phyloP scores from a whole-genome alignment of 1,140 invertebrate species.

The Drosophila albomicans region DNA sequence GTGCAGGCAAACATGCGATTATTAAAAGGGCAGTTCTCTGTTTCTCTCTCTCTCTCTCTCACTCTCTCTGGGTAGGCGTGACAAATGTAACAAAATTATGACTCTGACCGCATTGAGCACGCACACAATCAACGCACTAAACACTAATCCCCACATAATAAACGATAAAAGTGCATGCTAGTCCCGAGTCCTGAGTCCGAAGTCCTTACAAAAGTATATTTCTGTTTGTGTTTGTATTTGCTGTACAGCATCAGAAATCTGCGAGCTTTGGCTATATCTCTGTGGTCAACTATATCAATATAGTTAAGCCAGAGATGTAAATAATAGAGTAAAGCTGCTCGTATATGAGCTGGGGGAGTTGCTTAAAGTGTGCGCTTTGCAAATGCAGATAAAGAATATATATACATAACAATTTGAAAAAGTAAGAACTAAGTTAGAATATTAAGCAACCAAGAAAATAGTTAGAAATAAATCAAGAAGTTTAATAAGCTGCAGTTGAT shows the following conservation, averaged over 20 bases:
- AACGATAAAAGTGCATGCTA: conserved; percentile 9
- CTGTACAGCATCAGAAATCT: conserved; percentile 1
- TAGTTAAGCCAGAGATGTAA: background rate
- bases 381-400: no score
- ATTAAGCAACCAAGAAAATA: background rate
- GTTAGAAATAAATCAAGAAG: no score
- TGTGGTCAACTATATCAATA: background rate
- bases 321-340: background rate
- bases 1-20: conserved; percentile 74
- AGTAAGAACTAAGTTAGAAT: background rate
- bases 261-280: background rate
- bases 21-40: background rate
- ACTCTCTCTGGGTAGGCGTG: conserved; percentile 18
- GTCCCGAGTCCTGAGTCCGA: background rate
- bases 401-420: background rate
- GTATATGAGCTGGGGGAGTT: background rate
- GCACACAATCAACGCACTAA: conserved; percentile 42
- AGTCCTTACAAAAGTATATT: no score
- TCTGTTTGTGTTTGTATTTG: background rate
- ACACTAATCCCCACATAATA: conserved; percentile 10
- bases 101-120: conserved; percentile 24
- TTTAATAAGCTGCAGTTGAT: no score
- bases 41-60: no score
- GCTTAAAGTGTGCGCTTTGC: background rate
- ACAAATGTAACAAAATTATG: conserved; percentile 35